These are phyloP conservation scores for Xylocampa areola DNA, from an alignment of 2,888 invertebrate genomes.

Conservation along the genomic window DNA sequence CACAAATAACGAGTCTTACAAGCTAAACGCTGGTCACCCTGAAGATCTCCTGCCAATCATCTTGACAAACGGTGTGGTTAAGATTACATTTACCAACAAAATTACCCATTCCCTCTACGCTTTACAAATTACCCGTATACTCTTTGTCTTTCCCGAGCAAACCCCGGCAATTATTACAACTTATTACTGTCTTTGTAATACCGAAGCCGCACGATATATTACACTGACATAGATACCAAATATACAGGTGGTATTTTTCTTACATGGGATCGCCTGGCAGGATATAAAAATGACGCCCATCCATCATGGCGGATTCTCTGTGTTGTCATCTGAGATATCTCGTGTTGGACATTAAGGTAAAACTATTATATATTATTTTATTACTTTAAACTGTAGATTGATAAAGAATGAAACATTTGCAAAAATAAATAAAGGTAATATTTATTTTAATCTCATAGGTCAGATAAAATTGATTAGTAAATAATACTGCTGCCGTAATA, in stretches of 20 bases:
- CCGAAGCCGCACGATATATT: slow-evolving; percentile 31
- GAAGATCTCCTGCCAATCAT: too few relatives aligned
- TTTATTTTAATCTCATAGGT: too few relatives aligned
- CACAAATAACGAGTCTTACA: too few relatives aligned
- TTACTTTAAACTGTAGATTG: too few relatives aligned
- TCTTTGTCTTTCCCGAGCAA: slow-evolving; percentile 4
- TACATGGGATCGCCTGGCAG: slow-evolving; percentile 31
- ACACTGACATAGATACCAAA: slow-evolving; percentile 21
- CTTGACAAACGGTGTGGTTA: too few relatives aligned
- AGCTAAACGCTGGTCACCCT: too few relatives aligned
- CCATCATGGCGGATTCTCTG: slow-evolving; percentile 42
- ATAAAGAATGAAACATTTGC: too few relatives aligned
- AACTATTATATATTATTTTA: neutral
- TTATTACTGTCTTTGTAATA: slow-evolving; percentile 28
- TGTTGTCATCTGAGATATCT: slow-evolving; percentile 12
- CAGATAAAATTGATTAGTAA: too few relatives aligned
- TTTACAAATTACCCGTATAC: slow-evolving; percentile 10
- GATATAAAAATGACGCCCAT: slow-evolving; percentile 47
- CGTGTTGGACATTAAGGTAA: slow-evolving; percentile 4
- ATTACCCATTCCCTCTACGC: neutral
- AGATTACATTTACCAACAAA: too few relatives aligned
- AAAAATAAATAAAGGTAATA: too few relatives aligned
- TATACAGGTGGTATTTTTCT: slow-evolving; percentile 55
- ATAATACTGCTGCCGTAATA: too few relatives aligned
- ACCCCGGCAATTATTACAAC: slow-evolving; percentile 36